Base-by-base conservation (phyloP, 92 coral and sea anemone species). In the Palythoa caribaeorum region DNA sequence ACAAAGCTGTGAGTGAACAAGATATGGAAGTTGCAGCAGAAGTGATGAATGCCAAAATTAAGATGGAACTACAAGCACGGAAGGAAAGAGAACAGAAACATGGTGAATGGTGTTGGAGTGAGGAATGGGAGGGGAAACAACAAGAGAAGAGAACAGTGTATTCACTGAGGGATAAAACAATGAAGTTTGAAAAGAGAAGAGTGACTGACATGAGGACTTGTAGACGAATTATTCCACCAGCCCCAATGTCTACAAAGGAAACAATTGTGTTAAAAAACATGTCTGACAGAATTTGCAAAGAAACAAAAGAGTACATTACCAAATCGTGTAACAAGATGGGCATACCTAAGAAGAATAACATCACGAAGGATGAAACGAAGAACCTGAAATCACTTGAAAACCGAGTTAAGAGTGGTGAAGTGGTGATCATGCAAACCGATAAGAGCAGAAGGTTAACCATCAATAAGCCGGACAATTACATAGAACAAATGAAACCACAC, bases 1-100 rank as follows among this genome's bases (percentile, higher is more conserved):
- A 75, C 60, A 75, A 75, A 75, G 57, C 79, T n/a, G 79, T 75
- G 12, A 75, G 59, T 13, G 79, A 75, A 47, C 36, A 15, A 77
- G 44, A 77, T 36, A 77, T 35, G 81, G 81, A 52, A 11, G 21
- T n/a, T 19, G 81, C 47, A 13, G 81, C 66, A 2, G 81, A 28
- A 77, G 68, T 76, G 38, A 48, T 48, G 80, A 76, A 47, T 50
- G 40, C 62, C 16, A 76, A 51, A 19, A 76, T 48, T 9, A 76
- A 76, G 62, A 76, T 51, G 66, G 66, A 77, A 53, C 40, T 21
- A 28, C 38, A 11, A 77, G 81, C 63, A 77, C 40, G 66, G 20
- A 15, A 77, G 9, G 38, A 52, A 38, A 77, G 81, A 52, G 68
- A 48, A 40, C 73, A 69, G 53, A 48, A 51, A 15, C 28, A 16